Conservation (phyloP, 1,140 invertebrate species). For the Hyposmocoma kahamanoa region DNA sequence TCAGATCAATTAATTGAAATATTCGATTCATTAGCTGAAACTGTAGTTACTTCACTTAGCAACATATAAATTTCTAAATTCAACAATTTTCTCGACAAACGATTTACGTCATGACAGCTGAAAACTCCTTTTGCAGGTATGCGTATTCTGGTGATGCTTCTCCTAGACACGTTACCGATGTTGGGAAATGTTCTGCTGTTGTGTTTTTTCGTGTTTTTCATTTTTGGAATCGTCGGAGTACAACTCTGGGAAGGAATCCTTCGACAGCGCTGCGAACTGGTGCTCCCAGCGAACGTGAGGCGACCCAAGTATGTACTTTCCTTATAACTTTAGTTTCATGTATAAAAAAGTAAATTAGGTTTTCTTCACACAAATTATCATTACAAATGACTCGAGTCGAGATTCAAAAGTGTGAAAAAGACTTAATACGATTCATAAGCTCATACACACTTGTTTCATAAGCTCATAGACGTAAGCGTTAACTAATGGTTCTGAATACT, state of each 20-base stretch:
- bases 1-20: not conserved
- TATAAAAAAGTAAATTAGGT: too few relatives aligned
- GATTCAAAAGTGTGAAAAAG: not conserved
- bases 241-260: constrained; percentile 99
- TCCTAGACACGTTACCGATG: constrained; percentile 99
- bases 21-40: not conserved
- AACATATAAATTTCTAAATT: not conserved
- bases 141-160: constrained; percentile 97
- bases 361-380: not conserved
- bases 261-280: constrained; percentile 93
- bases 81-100: too few relatives aligned
- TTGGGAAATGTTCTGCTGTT: constrained; percentile 97
- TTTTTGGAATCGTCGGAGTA: constrained; percentile 99
- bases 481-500: constrained; percentile 13
- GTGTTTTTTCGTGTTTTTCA: constrained; percentile 99
- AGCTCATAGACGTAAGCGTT: constrained; percentile 18
- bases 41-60: too few relatives aligned
- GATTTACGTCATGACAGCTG: too few relatives aligned
- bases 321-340: constrained; percentile 5
- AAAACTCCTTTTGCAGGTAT: constrained; percentile 82
- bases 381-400: not conserved
- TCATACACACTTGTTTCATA: not conserved
- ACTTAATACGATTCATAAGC: too few relatives aligned
- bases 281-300: constrained; percentile 78
- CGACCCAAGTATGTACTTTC: constrained; percentile 81